These are phyloP conservation scores for Paguma larvata DNA, from an alignment of 2,797 vertebrate species.

Conservation along the genomic window DNA sequence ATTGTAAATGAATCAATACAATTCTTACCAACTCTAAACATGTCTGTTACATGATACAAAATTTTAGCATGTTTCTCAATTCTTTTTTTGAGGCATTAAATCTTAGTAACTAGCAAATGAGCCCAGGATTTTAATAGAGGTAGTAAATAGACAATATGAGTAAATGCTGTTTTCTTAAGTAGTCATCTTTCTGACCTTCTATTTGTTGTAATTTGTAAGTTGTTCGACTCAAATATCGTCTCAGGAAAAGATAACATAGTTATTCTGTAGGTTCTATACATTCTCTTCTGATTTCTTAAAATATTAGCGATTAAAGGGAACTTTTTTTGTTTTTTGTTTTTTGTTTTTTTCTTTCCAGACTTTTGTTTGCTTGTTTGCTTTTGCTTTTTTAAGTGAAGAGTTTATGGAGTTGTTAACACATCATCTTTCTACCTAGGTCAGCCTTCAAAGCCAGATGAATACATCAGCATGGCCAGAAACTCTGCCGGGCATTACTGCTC, in stretches of 20 bases:
- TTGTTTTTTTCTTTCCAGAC: background rate
- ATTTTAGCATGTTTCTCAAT: background rate
- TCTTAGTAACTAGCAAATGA: constrained; percentile 16
- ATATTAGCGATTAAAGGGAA: background rate
- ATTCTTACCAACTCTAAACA: background rate
- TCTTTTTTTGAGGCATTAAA: background rate
- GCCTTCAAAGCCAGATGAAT: background rate
- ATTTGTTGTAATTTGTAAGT: background rate
- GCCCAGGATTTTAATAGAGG: background rate
- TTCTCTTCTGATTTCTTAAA: background rate
- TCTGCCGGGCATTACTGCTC: background rate
- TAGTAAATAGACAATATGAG: background rate
- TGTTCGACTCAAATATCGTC: background rate
- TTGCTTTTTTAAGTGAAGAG: background rate
- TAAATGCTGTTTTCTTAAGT: background rate
- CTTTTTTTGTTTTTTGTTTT: too few relatives aligned
- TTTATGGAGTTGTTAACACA: background rate
- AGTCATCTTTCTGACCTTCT: background rate
- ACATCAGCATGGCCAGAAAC: background rate
- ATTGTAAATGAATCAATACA: background rate
- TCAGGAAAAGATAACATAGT: background rate
- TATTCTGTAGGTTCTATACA: background rate
- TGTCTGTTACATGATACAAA: background rate
- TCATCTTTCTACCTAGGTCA: background rate
- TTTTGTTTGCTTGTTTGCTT: background rate